Conservation (phyloP, 2,888 invertebrate genomes). For the Rhamphomyia laevipes region DNA sequence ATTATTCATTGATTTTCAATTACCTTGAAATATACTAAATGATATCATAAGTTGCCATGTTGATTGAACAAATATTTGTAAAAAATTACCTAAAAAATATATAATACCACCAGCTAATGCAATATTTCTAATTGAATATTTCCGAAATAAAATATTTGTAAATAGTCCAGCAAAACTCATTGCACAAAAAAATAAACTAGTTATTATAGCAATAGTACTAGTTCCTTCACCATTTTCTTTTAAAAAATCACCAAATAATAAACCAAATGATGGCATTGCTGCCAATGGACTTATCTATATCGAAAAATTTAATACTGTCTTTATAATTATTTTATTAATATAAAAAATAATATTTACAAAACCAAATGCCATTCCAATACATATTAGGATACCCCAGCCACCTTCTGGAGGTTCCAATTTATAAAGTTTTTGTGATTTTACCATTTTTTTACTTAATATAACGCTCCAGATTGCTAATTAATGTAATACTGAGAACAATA, state of each 20-base stretch:
- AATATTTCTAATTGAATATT: slow-evolving; percentile 52
- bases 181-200: slow-evolving; percentile 48
- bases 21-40: slow-evolving; percentile 47
- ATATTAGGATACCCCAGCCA: slow-evolving; percentile 70
- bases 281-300: slow-evolving; percentile 52
- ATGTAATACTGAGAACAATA: too few species aligned
- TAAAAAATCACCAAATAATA: slow-evolving; percentile 59
- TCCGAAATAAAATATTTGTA: slow-evolving; percentile 53
- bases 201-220: slow-evolving; percentile 56
- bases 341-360: slow-evolving; percentile 44
- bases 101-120: slow-evolving; percentile 52
- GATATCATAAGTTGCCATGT: slow-evolving; percentile 51
- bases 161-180: slow-evolving; percentile 48
- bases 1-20: not conserved
- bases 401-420: slow-evolving; percentile 51
- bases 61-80: slow-evolving; percentile 50
- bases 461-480: too few species aligned
- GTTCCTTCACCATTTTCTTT: slow-evolving; percentile 52
- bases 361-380: slow-evolving; percentile 58
- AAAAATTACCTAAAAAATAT: slow-evolving; percentile 49
- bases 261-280: slow-evolving; percentile 55
- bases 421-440: not conserved
- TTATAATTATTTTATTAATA: too few species aligned
- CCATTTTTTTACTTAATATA: not conserved
- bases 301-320: too few species aligned